Evolutionary conservation across 1,140 invertebrate genomes (phyloP), one percentile per base, ranked within the genome.

Genomic region (Limonius californicus): DNA sequence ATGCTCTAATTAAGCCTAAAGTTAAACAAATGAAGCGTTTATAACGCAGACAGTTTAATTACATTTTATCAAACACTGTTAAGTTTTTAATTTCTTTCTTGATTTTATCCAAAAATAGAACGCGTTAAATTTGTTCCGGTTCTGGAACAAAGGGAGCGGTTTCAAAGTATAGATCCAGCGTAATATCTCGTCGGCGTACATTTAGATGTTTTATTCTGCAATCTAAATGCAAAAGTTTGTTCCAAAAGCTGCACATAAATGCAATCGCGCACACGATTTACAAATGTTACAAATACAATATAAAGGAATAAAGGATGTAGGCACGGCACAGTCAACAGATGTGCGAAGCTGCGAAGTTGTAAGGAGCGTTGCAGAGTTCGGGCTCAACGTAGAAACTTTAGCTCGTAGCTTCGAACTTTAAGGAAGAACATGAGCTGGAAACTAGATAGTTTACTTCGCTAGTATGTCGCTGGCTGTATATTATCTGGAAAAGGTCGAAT

Each of bases 271-370:
- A 62, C 54, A 57, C 53, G 55, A 42, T 43, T 57, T 62, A 57
- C 60, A 43, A 62, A 62, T 62, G 39, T 57, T 47, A 23, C 47
- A 30, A 54, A 57, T 27, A 62, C 53, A 55, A 61, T 55, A 61
- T 19, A 23, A 32, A 27, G n/a, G n/a, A n/a, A n/a, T n/a, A n/a
- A n/a, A 27, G 23, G 23, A 27, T 27, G 35, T 55, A 35, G 50
- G 47, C 43, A 32, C 43, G 39, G 39, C 11, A 45, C 42, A 58
- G 61, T 62, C 61, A 58, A 62, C 61, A 62, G 56, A 62, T 62
- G 61, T 62, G 56, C 39, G 27, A 35, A 62, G 57, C 55, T 58
- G 55, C 47, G 19, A 62, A 62, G 35, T 50, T 50, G 42, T n/a
- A 12, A 50, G 15, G 16, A 19, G 45, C 45, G 16, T 18, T 21